phyloP scores from a whole-genome alignment of 2,113 vertebrate species.

The Gadus chalcogrammus region DNA sequence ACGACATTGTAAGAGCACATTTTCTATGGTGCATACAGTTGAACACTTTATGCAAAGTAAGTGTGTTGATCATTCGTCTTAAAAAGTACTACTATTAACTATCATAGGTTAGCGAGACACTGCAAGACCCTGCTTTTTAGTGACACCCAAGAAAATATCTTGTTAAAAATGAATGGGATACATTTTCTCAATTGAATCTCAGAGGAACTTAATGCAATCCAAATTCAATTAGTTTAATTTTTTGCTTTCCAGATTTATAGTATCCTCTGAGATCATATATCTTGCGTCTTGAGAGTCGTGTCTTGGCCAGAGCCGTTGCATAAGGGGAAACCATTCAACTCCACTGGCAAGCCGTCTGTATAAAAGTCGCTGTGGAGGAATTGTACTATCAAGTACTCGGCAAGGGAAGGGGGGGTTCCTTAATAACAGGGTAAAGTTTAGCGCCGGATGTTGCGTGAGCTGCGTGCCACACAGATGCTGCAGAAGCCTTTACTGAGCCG shows the following conservation, averaged over 20 bases:
- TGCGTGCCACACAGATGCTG: constrained; percentile 2
- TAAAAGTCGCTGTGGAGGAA: constrained; percentile 31
- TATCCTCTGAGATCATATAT: constrained; percentile 49
- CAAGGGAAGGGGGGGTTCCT: constrained; percentile 42
- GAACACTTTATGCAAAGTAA: too few relatives aligned
- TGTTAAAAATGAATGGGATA: constrained; percentile 60
- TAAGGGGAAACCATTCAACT: constrained; percentile 40
- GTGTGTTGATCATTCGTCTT: too few relatives aligned
- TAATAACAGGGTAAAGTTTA: constrained; percentile 33
- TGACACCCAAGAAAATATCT: constrained; percentile 4
- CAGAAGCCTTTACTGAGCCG: constrained; percentile 40
- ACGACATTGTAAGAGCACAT: too few relatives aligned
- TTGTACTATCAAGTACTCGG: constrained; percentile 48
- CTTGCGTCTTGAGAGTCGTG: constrained; percentile 31
- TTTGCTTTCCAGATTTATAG: constrained; percentile 57
- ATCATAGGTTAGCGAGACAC: not conserved
- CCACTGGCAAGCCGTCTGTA: constrained; percentile 41
- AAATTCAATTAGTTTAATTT: constrained; percentile 61
- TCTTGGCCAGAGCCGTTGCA: constrained; percentile 32
- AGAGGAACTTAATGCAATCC: constrained; percentile 55
- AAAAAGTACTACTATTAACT: not conserved
- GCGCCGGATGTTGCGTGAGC: not conserved
- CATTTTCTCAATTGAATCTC: constrained; percentile 60
- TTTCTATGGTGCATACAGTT: too few relatives aligned
- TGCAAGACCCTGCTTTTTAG: not conserved